Conservation (phyloP, 2,113 vertebrate species). For the Eolophus roseicapilla region DNA sequence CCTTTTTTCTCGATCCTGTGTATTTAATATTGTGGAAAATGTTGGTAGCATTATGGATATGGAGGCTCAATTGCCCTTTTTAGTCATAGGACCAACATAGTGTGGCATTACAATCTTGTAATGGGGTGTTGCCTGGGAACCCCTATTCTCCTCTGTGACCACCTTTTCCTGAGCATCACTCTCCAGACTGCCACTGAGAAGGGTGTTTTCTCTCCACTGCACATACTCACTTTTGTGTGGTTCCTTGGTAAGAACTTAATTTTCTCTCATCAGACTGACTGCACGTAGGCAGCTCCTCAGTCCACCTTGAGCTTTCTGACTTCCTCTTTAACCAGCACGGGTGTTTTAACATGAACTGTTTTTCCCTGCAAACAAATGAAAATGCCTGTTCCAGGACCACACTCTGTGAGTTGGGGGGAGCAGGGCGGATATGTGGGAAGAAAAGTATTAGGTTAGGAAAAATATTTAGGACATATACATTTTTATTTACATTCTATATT, state of each 20-base stretch:
- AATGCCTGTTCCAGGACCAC: not conserved
- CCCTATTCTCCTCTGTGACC: not conserved
- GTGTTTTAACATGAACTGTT: not conserved
- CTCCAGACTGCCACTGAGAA: not conserved
- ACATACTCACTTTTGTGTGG: not conserved
- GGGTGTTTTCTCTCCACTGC: not conserved
- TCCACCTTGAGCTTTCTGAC: not conserved
- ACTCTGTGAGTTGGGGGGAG: not conserved
- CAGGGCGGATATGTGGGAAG: not conserved
- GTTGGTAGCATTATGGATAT: not conserved
- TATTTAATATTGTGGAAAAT: not conserved
- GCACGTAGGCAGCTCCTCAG: not conserved
- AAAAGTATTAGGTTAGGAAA: not conserved
- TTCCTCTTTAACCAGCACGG: not conserved
- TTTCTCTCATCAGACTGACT: not conserved
- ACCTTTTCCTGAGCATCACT: accelerated
- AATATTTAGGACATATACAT: not conserved
- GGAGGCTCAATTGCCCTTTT: not conserved
- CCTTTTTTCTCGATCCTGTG: not conserved
- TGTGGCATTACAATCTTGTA: not conserved
- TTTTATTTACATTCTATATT: conserved; percentile 19
- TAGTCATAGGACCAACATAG: not conserved
- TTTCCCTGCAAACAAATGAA: not conserved
- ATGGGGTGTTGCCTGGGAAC: not conserved
- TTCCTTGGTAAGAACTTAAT: not conserved